Evolutionary conservation across 2,888 invertebrate genomes (phyloP), one percentile per base, ranked within the genome.

Genomic region (Nesidiocoris tenuis): DNA sequence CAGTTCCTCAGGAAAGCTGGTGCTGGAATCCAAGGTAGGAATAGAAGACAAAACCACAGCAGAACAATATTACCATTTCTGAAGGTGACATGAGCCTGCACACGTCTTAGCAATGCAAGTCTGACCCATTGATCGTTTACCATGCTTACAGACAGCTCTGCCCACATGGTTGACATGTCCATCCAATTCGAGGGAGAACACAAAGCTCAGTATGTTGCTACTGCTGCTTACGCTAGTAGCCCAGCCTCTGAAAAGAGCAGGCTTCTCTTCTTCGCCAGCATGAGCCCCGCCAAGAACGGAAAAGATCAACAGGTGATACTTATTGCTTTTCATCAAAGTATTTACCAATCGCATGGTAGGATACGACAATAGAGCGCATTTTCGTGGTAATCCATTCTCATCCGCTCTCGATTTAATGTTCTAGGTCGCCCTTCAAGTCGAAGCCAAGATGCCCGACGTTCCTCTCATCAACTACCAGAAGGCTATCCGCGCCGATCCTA

Each of bases 211-310:
- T 87, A 87, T 79, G 83, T 84, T 0, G 79, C 87, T 1, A 89
- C 89, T 5, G 83, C 85, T 16, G 89, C 88, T 17, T 80, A 84
- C 21, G 87, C 86, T 23, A 81, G 82, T n/a, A 90, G 89, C 81
- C 84, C 85, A 1, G 86, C 87, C 1, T 87, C 89, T 80, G 83
- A 85, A 5, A 88, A 87, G 81, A 83, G 86, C 16, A 87, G 88
- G 71, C 82, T 84, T 54, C 82, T 87, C 12, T 70, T 87, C 55
- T 88, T 86, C 81, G 85, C 84, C 79, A 83, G 83, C 74, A 83
- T 83, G 77, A 84, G 85, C 76, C 83, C 84, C 1, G 83, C 81
- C 16, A 82, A 76, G 39, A 83, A 1, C 83, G 81, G 16, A 82
- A 65, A 65, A 56, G 67, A 54, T 55, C 56, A 59, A 39, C 67